Percentiles rank a stretch among this genome's conserved stretches.
These are phyloP conservation scores for Drosophila affinis DNA, from an alignment of 2,888 invertebrate species.

Conservation along the genomic window DNA sequence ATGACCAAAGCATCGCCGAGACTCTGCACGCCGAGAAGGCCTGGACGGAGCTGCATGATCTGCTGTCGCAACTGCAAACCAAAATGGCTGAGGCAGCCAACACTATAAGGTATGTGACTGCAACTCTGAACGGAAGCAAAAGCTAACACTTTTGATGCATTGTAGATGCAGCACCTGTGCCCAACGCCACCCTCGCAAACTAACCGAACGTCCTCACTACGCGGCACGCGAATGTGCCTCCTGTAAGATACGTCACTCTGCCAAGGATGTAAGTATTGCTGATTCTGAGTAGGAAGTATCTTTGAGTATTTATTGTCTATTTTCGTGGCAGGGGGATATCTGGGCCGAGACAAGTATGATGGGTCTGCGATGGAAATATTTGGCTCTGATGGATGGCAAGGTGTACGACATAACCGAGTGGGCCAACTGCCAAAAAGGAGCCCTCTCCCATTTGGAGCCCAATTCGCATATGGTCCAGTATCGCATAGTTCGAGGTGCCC, in stretches of 20 bases:
- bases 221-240: conserved; percentile 95
- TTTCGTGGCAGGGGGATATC: conserved; percentile 90
- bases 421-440: conserved; percentile 93
- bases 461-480: conserved; percentile 95
- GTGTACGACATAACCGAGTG: conserved; percentile 98
- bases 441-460: conserved; percentile 89
- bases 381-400: conserved; percentile 97
- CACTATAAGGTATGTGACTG: conserved; percentile 88
- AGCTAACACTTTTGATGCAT: neutral
- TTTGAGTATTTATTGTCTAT: neutral
- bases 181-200: conserved; percentile 93
- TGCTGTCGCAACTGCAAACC: conserved; percentile 94
- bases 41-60: conserved; percentile 93
- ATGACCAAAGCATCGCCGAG: conserved; percentile 89
- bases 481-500: conserved; percentile 83
- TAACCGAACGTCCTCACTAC: conserved; percentile 94
- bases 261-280: conserved; percentile 90
- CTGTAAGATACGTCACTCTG: conserved; percentile 95
- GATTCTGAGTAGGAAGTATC: neutral
- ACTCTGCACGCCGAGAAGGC: conserved; percentile 93
- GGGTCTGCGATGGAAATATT: conserved; percentile 96
- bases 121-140: neutral
- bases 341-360: conserved; percentile 97
- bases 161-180: conserved; percentile 95
- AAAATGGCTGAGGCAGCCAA: conserved; percentile 98